A percentile compares a stretch with the other conserved stretches of the same genome.
Evolutionary conservation across 2,113 vertebrate species (phyloP).

Genomic region (Myiagra hebetior): DNA sequence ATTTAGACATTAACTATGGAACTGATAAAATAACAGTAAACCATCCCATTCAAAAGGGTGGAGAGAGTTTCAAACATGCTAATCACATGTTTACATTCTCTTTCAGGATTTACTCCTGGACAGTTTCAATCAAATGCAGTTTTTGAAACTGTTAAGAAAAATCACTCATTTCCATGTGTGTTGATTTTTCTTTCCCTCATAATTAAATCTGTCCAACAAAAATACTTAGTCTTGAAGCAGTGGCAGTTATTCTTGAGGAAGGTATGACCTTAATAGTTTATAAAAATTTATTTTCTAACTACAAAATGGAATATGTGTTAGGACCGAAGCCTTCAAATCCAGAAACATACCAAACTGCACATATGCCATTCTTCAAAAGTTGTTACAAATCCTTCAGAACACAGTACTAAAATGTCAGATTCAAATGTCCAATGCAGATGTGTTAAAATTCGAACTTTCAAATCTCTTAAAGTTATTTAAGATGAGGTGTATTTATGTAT

Average conservation of each 20-base stretch:
- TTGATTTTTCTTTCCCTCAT: neutral
- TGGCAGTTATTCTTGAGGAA: neutral
- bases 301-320: neutral
- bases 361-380: neutral
- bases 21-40: neutral
- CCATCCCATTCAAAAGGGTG: neutral
- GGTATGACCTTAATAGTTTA: neutral
- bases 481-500: neutral
- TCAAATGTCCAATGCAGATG: neutral
- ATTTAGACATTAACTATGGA: neutral
- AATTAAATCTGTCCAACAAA: neutral
- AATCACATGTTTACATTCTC: neutral
- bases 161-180: neutral
- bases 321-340: neutral
- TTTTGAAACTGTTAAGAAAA: neutral
- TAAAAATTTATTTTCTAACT: neutral
- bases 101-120: neutral
- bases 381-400: slow-evolving; percentile 46
- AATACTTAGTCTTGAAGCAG: neutral
- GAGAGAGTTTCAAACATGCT: neutral
- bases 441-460: neutral
- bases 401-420: neutral
- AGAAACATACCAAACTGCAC: neutral
- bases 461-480: neutral
- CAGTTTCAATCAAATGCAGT: neutral